Percentiles rank a stretch among this genome's conserved stretches.
Evolutionary conservation across 2,113 vertebrate species (phyloP).

Genomic region (Zosterops lateralis): DNA sequence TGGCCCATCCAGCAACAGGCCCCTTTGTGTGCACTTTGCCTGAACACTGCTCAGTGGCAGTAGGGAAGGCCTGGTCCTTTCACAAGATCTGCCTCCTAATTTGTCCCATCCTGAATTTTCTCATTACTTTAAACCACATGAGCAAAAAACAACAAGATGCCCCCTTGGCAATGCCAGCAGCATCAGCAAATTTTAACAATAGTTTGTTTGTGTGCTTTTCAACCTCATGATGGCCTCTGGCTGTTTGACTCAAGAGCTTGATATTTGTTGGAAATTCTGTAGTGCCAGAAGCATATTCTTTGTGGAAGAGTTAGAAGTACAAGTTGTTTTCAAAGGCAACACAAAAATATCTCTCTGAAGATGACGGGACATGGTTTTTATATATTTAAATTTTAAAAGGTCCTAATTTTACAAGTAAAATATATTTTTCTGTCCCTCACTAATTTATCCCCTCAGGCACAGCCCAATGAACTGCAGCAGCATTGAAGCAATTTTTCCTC

Average conservation of each 20-base stretch:
- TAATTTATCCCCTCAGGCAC: background rate
- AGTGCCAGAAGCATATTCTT: background rate
- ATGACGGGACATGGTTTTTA: background rate
- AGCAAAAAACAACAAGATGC: slow-evolving; percentile 24
- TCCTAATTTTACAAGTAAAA: background rate
- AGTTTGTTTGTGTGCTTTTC: slow-evolving; percentile 53
- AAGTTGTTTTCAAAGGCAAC: background rate
- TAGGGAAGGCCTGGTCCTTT: background rate
- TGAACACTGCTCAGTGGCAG: background rate
- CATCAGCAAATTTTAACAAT: slow-evolving; percentile 58
- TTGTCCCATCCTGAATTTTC: slow-evolving; percentile 8
- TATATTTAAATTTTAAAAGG: background rate
- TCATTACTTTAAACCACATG: slow-evolving; percentile 45
- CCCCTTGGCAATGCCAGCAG: slow-evolving; percentile 21
- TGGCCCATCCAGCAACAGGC: background rate
- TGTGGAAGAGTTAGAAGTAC: background rate
- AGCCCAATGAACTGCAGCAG: background rate
- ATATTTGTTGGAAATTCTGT: slow-evolving; percentile 21
- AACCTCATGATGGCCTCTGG: slow-evolving; percentile 33
- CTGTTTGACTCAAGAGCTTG: slow-evolving; percentile 11
- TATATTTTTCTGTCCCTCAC: background rate
- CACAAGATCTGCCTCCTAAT: background rate
- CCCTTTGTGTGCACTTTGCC: background rate
- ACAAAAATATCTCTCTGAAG: background rate
- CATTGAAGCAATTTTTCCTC: background rate